These are phyloP conservation scores for Cacatua alba DNA, from an alignment of 2,113 vertebrate species.

Conservation along the genomic window DNA sequence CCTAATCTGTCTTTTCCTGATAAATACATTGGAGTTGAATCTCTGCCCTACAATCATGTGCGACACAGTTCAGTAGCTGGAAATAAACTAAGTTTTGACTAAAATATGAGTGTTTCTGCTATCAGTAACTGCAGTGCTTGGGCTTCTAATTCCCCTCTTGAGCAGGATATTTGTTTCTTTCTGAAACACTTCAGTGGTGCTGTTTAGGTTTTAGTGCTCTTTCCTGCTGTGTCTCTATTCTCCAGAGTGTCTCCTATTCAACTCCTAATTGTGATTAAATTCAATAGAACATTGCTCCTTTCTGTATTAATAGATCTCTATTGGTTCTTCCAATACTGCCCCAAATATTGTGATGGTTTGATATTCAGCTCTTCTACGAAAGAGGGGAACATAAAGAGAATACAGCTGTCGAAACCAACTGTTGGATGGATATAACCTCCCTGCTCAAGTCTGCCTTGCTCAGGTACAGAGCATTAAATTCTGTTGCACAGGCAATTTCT, in stretches of 20 bases:
- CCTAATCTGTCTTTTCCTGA: not conserved
- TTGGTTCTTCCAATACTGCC: not conserved
- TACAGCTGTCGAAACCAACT: constrained; percentile 1
- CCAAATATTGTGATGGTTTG: not conserved
- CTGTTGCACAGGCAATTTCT: not conserved
- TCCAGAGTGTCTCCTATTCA: not conserved
- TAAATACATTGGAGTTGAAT: not conserved
- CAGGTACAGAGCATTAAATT: not conserved
- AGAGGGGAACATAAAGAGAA: not conserved
- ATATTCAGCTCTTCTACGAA: not conserved
- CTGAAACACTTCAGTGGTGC: not conserved
- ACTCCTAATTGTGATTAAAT: not conserved
- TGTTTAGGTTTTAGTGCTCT: not conserved
- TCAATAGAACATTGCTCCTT: not conserved
- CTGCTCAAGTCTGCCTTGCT: not conserved
- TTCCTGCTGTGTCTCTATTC: not conserved
- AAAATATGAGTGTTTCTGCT: not conserved
- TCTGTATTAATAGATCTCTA: not conserved
- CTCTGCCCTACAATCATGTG: not conserved
- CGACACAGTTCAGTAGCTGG: not conserved
- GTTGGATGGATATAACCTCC: not conserved
- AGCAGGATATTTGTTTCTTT: not conserved
- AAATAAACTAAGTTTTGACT: constrained; percentile 3
- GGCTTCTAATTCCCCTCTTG: constrained; percentile 5
- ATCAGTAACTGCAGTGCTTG: not conserved